Conservation (phyloP, 1,140 invertebrate species). For the Drosophila kurseongensis region DNA sequence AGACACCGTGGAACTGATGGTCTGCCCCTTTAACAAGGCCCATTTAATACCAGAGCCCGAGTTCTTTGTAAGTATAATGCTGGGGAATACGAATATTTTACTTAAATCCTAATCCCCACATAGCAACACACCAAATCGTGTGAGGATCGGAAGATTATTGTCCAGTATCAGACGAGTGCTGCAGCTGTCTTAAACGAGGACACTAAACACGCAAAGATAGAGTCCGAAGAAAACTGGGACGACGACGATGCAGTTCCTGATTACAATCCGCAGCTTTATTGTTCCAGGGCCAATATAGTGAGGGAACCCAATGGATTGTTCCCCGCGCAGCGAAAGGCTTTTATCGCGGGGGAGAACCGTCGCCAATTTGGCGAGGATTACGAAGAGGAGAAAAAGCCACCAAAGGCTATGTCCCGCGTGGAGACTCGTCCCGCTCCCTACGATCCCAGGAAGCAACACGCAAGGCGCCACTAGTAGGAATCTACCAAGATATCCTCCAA, state of each 20-base stretch:
- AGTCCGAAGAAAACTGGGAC: constrained; percentile 71
- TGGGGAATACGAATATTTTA: neutral
- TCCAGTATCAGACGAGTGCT: constrained; percentile 54
- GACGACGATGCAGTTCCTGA: constrained; percentile 46
- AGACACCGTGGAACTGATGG: constrained; percentile 57
- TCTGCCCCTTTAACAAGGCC: constrained; percentile 65
- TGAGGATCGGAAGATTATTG: constrained; percentile 67
- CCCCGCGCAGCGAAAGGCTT: constrained; percentile 58
- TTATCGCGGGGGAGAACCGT: constrained; percentile 59
- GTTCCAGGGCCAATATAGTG: constrained; percentile 50
- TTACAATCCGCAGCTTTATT: constrained; percentile 65
- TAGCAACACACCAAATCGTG: constrained; percentile 62
- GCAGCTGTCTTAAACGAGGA: constrained; percentile 43
- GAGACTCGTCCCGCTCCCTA: constrained; percentile 24
- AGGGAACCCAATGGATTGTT: constrained; percentile 59
- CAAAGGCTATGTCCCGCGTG: neutral
- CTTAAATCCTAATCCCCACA: too few species aligned
- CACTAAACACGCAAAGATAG: constrained; percentile 57
- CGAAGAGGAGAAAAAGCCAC: constrained; percentile 19
- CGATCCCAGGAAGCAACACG: constrained; percentile 3
- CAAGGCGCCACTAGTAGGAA: neutral
- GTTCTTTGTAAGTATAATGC: constrained; percentile 49
- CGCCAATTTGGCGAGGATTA: constrained; percentile 42
- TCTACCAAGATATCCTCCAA: neutral
- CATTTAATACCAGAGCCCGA: constrained; percentile 65